A percentile compares a stretch with the other conserved stretches of the same genome.
phyloP scores from a whole-genome alignment of 2,113 vertebrate genomes.

The Pachyramphus minor region DNA sequence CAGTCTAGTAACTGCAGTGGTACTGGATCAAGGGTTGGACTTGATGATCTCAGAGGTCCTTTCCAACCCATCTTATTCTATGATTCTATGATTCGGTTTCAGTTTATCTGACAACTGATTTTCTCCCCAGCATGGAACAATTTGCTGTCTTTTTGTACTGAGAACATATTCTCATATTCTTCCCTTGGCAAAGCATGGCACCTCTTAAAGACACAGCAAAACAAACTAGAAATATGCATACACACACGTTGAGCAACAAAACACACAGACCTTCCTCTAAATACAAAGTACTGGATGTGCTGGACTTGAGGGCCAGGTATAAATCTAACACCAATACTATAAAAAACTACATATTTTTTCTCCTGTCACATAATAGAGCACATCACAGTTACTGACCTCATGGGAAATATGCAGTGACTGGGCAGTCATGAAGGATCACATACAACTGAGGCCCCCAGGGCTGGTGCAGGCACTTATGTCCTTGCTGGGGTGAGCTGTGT shows the following conservation, averaged over 20 bases:
- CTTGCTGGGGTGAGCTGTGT: background rate
- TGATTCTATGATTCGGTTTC: too few relatives aligned
- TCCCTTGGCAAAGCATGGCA: background rate
- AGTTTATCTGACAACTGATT: slow-evolving; percentile 27
- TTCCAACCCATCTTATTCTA: too few relatives aligned
- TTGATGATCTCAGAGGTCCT: too few relatives aligned
- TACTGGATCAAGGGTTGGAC: too few relatives aligned
- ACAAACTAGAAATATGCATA: background rate
- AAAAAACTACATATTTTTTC: background rate
- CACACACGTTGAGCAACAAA: background rate
- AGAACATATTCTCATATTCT: background rate
- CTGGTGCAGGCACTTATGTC: background rate
- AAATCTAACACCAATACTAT: background rate
- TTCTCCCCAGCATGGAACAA: background rate
- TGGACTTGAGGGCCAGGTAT: background rate
- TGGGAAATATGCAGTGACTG: background rate
- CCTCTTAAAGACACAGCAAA: background rate
- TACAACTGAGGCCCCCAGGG: background rate
- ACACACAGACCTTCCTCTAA: background rate
- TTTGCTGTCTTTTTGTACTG: background rate
- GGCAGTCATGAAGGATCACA: background rate
- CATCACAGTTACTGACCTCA: background rate
- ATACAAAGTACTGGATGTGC: background rate
- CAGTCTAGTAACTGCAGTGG: too few relatives aligned
- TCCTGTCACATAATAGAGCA: background rate